Evolutionary conservation across 92 coral and sea anemone species (phyloP).

Genomic region (Zoanthus sansibaricus): DNA sequence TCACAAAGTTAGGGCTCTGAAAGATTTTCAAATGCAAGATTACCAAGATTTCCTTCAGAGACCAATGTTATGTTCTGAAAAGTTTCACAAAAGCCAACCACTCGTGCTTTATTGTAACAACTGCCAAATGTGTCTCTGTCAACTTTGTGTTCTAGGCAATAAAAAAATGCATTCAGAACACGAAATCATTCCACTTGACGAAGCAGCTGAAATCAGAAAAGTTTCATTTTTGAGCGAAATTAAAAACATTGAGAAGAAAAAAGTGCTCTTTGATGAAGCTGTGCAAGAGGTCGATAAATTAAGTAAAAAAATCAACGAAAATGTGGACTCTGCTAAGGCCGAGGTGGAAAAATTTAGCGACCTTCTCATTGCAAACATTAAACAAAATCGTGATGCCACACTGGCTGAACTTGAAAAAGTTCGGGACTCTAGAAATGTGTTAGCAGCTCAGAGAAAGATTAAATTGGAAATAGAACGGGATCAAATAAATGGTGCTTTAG

Average conservation of each 20-base stretch:
- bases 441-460: background rate
- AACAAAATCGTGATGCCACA: conserved; percentile 1
- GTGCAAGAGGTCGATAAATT: background rate
- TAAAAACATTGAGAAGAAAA: background rate
- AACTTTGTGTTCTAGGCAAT: background rate
- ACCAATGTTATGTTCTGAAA: background rate
- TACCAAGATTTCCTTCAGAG: conserved; percentile 35
- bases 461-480: background rate
- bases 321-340: background rate
- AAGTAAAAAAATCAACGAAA: background rate
- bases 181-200: no score
- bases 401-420: background rate
- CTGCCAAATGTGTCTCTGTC: background rate
- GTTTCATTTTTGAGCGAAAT: background rate
- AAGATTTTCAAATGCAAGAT: background rate
- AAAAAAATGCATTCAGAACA: background rate
- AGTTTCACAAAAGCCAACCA: conserved; percentile 6
- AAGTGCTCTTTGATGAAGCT: background rate
- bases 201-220: background rate
- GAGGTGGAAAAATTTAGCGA: background rate
- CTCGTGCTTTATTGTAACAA: background rate
- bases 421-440: background rate
- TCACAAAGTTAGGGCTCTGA: conserved; percentile 6
- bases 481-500: background rate
- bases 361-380: background rate